Conservation (phyloP, 92 coral and sea anemone species). For the Paragorgia papillata region DNA sequence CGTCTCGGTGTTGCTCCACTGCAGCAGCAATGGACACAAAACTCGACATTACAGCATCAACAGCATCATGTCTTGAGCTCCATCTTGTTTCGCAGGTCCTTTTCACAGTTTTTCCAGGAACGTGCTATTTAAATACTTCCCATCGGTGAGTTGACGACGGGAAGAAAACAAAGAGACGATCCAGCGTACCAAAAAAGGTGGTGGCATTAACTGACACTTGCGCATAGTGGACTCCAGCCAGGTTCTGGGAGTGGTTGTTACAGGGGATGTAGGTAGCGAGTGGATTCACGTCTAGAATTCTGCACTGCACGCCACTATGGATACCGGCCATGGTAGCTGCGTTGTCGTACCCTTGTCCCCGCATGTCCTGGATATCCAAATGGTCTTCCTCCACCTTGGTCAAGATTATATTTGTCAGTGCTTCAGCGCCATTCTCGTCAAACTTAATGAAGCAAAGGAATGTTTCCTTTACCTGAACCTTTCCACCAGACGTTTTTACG, state of each 20-base stretch:
- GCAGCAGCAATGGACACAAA: neutral
- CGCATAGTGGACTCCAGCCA: neutral
- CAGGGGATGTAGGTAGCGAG: constrained; percentile 8
- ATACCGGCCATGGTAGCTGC: constrained; percentile 11
- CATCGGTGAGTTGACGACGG: constrained; percentile 5
- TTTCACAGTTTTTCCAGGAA: neutral
- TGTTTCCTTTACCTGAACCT: neutral
- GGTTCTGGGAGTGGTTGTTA: constrained; percentile 1
- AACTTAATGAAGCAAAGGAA: neutral
- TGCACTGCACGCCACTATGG: neutral
- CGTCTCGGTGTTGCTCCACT: neutral
- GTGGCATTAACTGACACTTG: neutral
- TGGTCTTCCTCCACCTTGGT: neutral
- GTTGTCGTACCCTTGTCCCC: constrained; percentile 6
- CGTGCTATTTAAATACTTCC: neutral
- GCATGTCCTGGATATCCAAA: neutral
- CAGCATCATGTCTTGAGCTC: constrained; percentile 5
- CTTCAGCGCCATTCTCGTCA: neutral
- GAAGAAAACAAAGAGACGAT: constrained; percentile 1
- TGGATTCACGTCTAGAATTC: neutral
- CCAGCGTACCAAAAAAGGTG: constrained; percentile 3
- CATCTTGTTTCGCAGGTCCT: constrained; percentile 3
- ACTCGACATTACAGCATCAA: neutral
- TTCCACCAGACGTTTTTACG: neutral
- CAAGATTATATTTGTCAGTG: neutral